Evolutionary conservation across 2,797 vertebrate genomes (phyloP), one percentile per base, ranked within the genome.

Genomic region (Brachyrhaphis roseni): DNA sequence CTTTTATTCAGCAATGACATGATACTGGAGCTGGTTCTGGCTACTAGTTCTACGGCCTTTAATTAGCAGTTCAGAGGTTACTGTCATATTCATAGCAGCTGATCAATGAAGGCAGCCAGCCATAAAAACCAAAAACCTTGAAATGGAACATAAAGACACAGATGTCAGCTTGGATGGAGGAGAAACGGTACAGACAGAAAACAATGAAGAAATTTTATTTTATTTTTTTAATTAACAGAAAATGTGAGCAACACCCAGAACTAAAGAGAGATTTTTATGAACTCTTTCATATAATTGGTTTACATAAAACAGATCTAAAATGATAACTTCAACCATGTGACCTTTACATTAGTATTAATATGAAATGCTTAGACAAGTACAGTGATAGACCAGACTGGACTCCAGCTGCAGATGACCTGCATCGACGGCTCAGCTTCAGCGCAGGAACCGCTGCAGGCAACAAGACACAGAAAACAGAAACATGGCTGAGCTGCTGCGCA

Each of bases 371-470:
- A 10, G 64, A 68, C 18, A 0, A 26, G 34, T 66, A 8, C 57
- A 28, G 12, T 31, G 59, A 23, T 39, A 34, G 34, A 13, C 66
- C 75, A 18, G 28, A 74, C n/a, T 51, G 28, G 57, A 39, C 15
- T 78, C 49, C 8, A 53, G 7, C 57, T 5, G 15, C 43, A 68
- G 83, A 18, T 12, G 49, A 1, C 10, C 8, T 1, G 41, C n/a
- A 49, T 18, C 36, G 62, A 66, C 53, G 75, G 49, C 26, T 80
- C 75, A 46, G 64, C 41, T 5, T 74, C 79, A 84, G 26, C 81
- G 41, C 79, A 92, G 83, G 87, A 93, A 92, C n/a, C 90, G 92
- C 94, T 95, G 92, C 26, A 89, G 91, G 82, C 76, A 82, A 87
- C 84, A 80, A 34, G 62, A 66, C 8, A 66, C 0, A 74, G 77